A percentile compares a stretch with the other conserved stretches of the same genome.
These are phyloP conservation scores for Holacanthella duospinosa DNA, from an alignment of 2,888 invertebrate genomes.

Conservation along the genomic window DNA sequence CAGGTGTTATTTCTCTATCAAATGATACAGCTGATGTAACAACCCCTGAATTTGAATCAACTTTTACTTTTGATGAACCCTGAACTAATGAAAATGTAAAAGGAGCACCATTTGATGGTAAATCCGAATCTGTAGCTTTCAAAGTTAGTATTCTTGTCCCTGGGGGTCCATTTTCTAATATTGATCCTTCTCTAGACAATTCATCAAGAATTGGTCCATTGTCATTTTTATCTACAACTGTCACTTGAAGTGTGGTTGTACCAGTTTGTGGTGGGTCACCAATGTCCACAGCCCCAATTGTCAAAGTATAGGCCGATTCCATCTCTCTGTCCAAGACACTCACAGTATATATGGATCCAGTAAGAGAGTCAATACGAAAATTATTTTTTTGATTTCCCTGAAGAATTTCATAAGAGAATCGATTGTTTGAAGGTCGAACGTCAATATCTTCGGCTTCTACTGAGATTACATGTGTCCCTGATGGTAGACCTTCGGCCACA, in stretches of 20 bases:
- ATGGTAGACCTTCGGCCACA: constrained; percentile 65
- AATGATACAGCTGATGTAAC: constrained; percentile 78
- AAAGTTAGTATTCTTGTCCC: constrained; percentile 80
- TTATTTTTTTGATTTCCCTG: constrained; percentile 70
- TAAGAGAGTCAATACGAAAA: constrained; percentile 77
- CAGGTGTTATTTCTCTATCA: constrained; percentile 76
- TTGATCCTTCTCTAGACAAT: constrained; percentile 69
- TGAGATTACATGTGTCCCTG: constrained; percentile 62
- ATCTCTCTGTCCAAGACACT: constrained; percentile 69
- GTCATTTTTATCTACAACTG: constrained; percentile 79
- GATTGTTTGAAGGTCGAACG: constrained; percentile 78
- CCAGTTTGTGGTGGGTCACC: constrained; percentile 83
- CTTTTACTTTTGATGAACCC: constrained; percentile 76
- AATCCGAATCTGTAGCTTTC: constrained; percentile 82
- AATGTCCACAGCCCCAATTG: constrained; percentile 77
- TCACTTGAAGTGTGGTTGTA: constrained; percentile 66
- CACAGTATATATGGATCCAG: constrained; percentile 64
- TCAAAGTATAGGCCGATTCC: constrained; percentile 59
- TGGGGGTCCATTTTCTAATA: constrained; percentile 81
- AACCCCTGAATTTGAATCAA: constrained; percentile 82
- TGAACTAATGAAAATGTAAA: constrained; percentile 81
- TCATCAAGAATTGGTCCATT: constrained; percentile 88
- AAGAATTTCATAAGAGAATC: constrained; percentile 80
- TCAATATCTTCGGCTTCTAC: constrained; percentile 86
- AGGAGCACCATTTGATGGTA: constrained; percentile 73